A percentile compares a stretch with the other conserved stretches of the same genome.
Evolutionary conservation across 2,888 invertebrate species (phyloP).

Genomic region (Eilema caniola): DNA sequence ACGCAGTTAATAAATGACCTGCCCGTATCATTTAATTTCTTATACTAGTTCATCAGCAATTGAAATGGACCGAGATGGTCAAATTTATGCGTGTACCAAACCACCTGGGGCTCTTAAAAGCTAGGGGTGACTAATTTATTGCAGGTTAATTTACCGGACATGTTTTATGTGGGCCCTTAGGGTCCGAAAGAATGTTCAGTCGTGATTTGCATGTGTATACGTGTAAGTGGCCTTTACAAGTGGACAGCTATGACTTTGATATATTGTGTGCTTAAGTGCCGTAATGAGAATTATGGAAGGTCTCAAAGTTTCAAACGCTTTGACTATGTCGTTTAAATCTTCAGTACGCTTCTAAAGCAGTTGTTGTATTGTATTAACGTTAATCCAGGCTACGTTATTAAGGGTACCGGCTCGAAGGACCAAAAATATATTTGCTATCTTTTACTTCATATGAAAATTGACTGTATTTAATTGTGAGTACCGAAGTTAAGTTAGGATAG

Average conservation of each 20-base stretch:
- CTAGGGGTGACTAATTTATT: slow-evolving; percentile 72
- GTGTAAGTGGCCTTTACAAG: slow-evolving; percentile 61
- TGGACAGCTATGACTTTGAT: slow-evolving; percentile 46
- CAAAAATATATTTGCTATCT: neutral
- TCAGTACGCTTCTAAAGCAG: neutral
- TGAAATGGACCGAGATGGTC: slow-evolving; percentile 65
- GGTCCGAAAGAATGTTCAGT: slow-evolving; percentile 73
- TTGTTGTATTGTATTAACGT: neutral
- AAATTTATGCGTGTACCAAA: slow-evolving; percentile 66
- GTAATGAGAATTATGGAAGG: slow-evolving; percentile 37
- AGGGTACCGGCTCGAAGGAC: neutral
- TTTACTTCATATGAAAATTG: neutral
- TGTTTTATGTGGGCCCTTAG: slow-evolving; percentile 64
- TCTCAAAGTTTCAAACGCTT: slow-evolving; percentile 32
- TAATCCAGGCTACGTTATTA: neutral
- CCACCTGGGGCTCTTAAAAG: slow-evolving; percentile 65
- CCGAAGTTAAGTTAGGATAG: rapidly evolving
- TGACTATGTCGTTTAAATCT: slow-evolving; percentile 27
- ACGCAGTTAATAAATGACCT: slow-evolving; percentile 18
- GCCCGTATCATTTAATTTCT: slow-evolving; percentile 40
- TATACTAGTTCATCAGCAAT: slow-evolving; percentile 64
- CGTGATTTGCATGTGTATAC: slow-evolving; percentile 79
- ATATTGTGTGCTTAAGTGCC: slow-evolving; percentile 22
- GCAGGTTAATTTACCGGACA: slow-evolving; percentile 73
- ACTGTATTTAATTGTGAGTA: too few species aligned